Evolutionary conservation across 1,140 invertebrate species (phyloP).

Genomic region (Drosophila sp.): DNA sequence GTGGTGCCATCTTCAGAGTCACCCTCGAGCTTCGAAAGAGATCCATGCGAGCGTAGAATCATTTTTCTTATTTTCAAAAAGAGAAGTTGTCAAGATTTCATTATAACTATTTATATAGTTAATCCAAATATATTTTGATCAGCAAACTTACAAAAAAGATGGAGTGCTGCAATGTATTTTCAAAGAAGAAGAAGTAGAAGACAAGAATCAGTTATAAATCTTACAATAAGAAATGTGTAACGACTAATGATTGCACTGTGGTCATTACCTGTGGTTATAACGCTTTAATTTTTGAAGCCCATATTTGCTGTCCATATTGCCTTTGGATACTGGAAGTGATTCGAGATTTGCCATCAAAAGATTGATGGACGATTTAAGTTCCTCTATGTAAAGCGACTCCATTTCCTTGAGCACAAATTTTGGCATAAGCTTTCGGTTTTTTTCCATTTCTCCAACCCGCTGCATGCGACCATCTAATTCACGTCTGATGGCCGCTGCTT

Average conservation of each 20-base stretch:
- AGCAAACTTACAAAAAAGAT: constrained; percentile 81
- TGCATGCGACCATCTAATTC: constrained; percentile 99
- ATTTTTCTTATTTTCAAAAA: constrained; percentile 63
- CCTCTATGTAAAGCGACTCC: constrained; percentile 99
- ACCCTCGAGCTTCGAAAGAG: constrained; percentile 94
- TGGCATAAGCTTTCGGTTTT: constrained; percentile 99
- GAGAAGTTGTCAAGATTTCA: background rate
- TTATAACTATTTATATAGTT: background rate
- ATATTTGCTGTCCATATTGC: constrained; percentile 98
- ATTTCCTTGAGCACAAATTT: constrained; percentile 99
- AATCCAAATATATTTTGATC: background rate
- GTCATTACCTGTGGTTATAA: constrained; percentile 95
- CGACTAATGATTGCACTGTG: background rate
- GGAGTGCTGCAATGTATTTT: constrained; percentile 67
- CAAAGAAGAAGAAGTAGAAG: background rate
- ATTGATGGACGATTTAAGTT: constrained; percentile 98
- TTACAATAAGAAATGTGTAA: background rate
- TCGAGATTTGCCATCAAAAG: constrained; percentile 99
- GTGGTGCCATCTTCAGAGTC: constrained; percentile 96
- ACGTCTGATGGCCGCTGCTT: constrained; percentile 99
- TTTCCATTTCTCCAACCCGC: constrained; percentile 98
- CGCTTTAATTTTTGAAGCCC: constrained; percentile 97
- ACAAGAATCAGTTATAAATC: background rate
- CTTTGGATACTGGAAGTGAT: constrained; percentile 98
- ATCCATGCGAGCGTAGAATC: constrained; percentile 93